Base-by-base conservation (phyloP, 1,140 invertebrate species). In the Telenomus remus region DNA sequence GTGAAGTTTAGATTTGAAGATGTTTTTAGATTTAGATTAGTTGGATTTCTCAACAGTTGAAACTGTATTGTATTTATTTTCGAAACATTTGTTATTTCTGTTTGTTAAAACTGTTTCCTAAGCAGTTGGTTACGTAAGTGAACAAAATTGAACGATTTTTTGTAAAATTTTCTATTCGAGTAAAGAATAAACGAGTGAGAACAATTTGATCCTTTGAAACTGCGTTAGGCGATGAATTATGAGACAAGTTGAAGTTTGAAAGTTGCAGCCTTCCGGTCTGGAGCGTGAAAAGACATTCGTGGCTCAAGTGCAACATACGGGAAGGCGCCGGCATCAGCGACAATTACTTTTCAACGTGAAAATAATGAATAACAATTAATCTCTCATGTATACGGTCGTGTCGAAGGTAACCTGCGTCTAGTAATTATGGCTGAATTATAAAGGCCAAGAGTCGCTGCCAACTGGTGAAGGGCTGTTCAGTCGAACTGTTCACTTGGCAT, bases 331-430 rank as follows among this genome's bases (percentile, higher is more conserved):
- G 50, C 49, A 80, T 66, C 66, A 64, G 63, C 78, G 79, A n/a
- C 37, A 39, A 39, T 86, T 86, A 85, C 83, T 27, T 82, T 78
- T 60, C 69, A 77, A 81, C 82, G 81, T 79, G 79, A 86, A 85
- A 83, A 86, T 87, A 87, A 87, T 88, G 86, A 87, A 88, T 88
- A 86, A 86, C 85, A 86, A 88, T 88, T 88, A 88, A 87, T 88
- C 86, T 87, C 85, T 87, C 82, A 83, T 86, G 79, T 81, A 76
- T 27, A 27, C 50, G 73, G 44, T 64, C 50, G 57, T 55, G 72
- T 74, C 78, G 77, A 74, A 78, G 77, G 70, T 74, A 72, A 68
- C 71, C 73, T 74, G 78, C 81, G 82, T 71, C 74, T 81, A 83
- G 82, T 84, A 87, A 87, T 87, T 87, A 87, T 87, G 80, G 82